phyloP scores from a whole-genome alignment of 2,888 invertebrate species.

The Acanthopleura granulata region DNA sequence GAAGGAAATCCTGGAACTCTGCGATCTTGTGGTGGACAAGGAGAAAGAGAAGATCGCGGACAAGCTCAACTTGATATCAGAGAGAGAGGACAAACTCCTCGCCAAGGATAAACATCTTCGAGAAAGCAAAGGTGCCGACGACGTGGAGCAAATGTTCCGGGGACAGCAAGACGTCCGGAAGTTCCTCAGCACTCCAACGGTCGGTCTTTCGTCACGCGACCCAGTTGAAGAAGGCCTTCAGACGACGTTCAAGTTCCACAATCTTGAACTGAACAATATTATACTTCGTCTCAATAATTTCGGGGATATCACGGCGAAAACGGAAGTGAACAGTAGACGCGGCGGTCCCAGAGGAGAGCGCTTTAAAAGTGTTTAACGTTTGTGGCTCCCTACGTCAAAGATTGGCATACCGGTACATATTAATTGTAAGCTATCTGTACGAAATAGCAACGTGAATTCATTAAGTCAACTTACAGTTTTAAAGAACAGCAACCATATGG shows the following conservation, averaged over 20 bases:
- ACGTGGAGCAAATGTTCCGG: conserved; percentile 50
- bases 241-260: conserved; percentile 44
- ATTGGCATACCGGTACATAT: too few species aligned
- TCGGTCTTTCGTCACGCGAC: conserved; percentile 38
- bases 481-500: too few species aligned
- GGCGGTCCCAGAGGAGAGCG: background rate
- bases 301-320: conserved; percentile 40
- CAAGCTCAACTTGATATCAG: conserved; percentile 30
- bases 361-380: background rate
- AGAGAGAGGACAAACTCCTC: conserved; percentile 15
- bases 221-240: conserved; percentile 40
- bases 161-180: conserved; percentile 43
- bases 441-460: too few species aligned
- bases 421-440: too few species aligned
- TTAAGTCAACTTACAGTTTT: too few species aligned
- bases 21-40: conserved; percentile 38
- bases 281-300: conserved; percentile 46
- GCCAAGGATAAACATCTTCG: conserved; percentile 31
- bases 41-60: conserved; percentile 43
- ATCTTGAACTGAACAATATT: conserved; percentile 42
- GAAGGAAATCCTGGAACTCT: conserved; percentile 46
- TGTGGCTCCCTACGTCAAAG: too few species aligned
- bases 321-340: background rate
- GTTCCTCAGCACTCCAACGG: conserved; percentile 41
- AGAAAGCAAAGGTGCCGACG: conserved; percentile 39